Evolutionary conservation across 2,888 invertebrate species (phyloP).

Genomic region (Globia sparganii): DNA sequence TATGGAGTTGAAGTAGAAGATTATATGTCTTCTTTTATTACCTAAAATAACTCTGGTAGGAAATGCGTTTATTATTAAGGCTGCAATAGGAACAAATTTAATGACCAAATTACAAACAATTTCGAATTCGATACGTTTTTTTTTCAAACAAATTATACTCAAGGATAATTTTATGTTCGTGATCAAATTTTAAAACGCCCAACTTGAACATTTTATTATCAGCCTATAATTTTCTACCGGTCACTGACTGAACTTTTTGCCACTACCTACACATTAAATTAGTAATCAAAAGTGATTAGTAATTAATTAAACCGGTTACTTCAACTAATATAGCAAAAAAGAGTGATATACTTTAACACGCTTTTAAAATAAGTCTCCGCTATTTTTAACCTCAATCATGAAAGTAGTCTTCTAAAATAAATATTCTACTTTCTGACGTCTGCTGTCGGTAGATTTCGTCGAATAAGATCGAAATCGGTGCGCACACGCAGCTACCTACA

Average conservation of each 20-base stretch:
- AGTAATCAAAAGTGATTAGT: not conserved
- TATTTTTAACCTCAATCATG: conserved; percentile 26
- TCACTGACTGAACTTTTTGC: conserved; percentile 19
- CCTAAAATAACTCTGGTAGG: not conserved
- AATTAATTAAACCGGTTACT: not conserved
- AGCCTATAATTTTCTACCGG: conserved; percentile 1
- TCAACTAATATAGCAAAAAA: not conserved
- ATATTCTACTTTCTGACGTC: conserved; percentile 34
- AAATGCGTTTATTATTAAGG: not conserved
- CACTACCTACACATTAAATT: conserved; percentile 2
- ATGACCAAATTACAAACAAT: not conserved
- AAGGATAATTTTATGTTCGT: conserved; percentile 6
- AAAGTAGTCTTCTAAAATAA: conserved; percentile 43
- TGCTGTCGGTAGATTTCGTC: conserved; percentile 47
- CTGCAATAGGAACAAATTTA: not conserved
- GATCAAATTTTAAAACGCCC: not conserved
- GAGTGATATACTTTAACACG: not conserved
- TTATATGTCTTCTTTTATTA: not conserved
- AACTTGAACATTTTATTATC: conserved; percentile 6
- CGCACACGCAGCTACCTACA: conserved; percentile 55
- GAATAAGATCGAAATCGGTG: conserved; percentile 51
- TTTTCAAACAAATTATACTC: conserved; percentile 8
- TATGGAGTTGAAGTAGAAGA: not conserved
- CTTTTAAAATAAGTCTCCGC: not conserved
- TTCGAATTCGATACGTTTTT: conserved; percentile 12